These are phyloP conservation scores for Heliconius ismenius DNA, from an alignment of 2,888 invertebrate genomes.

Conservation along the genomic window DNA sequence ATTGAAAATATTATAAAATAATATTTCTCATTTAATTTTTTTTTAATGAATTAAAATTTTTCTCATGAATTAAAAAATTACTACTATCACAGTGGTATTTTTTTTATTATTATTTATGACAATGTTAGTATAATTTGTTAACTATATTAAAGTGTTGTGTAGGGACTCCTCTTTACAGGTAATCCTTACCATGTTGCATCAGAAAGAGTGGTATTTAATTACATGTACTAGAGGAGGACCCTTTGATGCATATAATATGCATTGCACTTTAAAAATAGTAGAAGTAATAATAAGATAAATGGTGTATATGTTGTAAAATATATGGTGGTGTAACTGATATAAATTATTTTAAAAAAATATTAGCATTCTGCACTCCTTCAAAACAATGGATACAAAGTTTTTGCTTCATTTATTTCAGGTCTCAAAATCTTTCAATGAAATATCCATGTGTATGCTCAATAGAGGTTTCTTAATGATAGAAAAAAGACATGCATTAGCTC, in stretches of 20 bases:
- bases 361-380: too few relatives aligned
- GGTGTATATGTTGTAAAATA: too few relatives aligned
- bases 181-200: background rate
- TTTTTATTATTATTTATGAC: background rate
- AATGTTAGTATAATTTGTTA: background rate
- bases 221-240: background rate
- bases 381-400: too few relatives aligned
- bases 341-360: too few relatives aligned
- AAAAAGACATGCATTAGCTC: conserved; percentile 86
- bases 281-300: too few relatives aligned
- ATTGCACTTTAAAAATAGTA: too few relatives aligned
- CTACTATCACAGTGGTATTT: background rate
- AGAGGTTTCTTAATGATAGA: conserved; percentile 92
- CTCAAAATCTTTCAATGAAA: conserved; percentile 87
- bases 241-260: too few relatives aligned
- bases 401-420: conserved; percentile 80
- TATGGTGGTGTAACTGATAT: too few relatives aligned
- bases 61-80: too few relatives aligned
- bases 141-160: background rate
- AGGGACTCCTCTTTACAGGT: background rate
- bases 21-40: background rate
- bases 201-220: background rate
- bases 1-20: background rate
- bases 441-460: conserved; percentile 89
- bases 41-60: too few relatives aligned